A percentile compares a stretch with the other conserved stretches of the same genome.
These are phyloP conservation scores for Himalopsyche phryganea DNA, from an alignment of 1,140 invertebrate species.

Conservation along the genomic window DNA sequence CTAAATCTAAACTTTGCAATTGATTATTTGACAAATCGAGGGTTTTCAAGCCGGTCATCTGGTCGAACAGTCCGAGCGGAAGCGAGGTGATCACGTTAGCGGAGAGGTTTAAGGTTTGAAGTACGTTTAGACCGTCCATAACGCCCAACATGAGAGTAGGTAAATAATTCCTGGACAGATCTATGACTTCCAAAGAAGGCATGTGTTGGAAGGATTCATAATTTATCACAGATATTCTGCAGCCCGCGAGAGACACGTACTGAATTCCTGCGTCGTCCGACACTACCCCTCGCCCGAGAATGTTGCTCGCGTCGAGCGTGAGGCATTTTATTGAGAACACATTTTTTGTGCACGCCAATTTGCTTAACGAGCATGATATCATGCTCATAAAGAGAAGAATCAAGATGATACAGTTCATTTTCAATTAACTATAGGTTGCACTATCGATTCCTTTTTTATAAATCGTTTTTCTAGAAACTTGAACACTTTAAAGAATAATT, in stretches of 20 bases:
- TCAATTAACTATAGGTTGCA: too few species aligned
- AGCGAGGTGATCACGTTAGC: conserved; percentile 9
- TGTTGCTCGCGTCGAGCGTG: conserved; percentile 1
- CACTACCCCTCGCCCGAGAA: conserved; percentile 6
- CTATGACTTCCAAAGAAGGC: conserved; percentile 15
- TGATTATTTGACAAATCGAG: conserved; percentile 29
- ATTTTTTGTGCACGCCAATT: too few species aligned
- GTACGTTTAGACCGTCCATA: conserved; percentile 10
- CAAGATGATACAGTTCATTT: too few species aligned
- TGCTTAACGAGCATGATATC: too few species aligned
- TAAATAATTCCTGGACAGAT: conserved; percentile 20
- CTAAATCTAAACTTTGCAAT: conserved; percentile 6
- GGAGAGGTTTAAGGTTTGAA: conserved; percentile 20
- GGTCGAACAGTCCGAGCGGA: conserved; percentile 18
- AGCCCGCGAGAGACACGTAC: conserved; percentile 4
- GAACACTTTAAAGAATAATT: too few species aligned
- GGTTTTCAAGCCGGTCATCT: conserved; percentile 11
- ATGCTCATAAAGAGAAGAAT: too few species aligned
- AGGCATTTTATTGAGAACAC: too few species aligned
- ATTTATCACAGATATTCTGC: conserved; percentile 13
- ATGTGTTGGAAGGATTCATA: conserved; percentile 11
- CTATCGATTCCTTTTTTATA: too few species aligned
- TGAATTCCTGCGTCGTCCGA: conserved; percentile 13
- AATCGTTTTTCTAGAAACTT: too few species aligned
- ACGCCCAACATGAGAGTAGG: conserved; percentile 6